Evolutionary conservation across 1,140 invertebrate genomes (phyloP).

Genomic region (Drosophila sp.): DNA sequence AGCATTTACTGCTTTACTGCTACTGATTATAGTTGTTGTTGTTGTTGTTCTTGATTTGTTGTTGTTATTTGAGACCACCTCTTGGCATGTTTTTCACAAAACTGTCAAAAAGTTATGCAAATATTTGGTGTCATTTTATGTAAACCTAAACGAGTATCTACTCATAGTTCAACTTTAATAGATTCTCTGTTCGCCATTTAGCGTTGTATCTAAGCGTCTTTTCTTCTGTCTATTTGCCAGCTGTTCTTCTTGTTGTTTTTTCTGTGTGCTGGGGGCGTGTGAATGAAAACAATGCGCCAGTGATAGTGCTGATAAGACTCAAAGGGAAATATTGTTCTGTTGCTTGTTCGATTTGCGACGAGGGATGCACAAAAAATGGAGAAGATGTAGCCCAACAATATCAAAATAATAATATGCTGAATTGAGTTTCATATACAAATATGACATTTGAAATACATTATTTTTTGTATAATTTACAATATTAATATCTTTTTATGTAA

Average conservation of each 20-base stretch:
- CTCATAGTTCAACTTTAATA: not conserved
- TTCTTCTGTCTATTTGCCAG: constrained; percentile 2
- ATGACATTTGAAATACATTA: too few relatives aligned
- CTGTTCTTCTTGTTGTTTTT: constrained; percentile 32
- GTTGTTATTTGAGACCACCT: constrained; percentile 64
- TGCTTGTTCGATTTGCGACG: constrained; percentile 41
- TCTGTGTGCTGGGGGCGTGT: constrained; percentile 66
- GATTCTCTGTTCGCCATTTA: not conserved
- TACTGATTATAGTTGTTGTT: constrained; percentile 4
- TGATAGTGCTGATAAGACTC: constrained; percentile 69
- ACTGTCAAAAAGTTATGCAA: constrained; percentile 79
- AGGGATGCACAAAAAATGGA: constrained; percentile 12
- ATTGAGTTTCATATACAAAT: too few relatives aligned
- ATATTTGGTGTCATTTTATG: constrained; percentile 72
- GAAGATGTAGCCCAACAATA: not conserved
- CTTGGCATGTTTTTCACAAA: constrained; percentile 75
- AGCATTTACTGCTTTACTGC: constrained; percentile 32
- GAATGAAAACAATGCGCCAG: constrained; percentile 78
- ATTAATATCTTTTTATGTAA: too few relatives aligned
- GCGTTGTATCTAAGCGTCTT: constrained; percentile 27
- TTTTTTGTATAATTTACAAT: too few relatives aligned
- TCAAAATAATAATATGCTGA: too few relatives aligned
- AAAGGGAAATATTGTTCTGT: constrained; percentile 31
- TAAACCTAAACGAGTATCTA: constrained; percentile 54
- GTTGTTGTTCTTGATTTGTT: not conserved